Base-by-base conservation (phyloP, 2,797 vertebrate species). In the Bufotes viridis region DNA sequence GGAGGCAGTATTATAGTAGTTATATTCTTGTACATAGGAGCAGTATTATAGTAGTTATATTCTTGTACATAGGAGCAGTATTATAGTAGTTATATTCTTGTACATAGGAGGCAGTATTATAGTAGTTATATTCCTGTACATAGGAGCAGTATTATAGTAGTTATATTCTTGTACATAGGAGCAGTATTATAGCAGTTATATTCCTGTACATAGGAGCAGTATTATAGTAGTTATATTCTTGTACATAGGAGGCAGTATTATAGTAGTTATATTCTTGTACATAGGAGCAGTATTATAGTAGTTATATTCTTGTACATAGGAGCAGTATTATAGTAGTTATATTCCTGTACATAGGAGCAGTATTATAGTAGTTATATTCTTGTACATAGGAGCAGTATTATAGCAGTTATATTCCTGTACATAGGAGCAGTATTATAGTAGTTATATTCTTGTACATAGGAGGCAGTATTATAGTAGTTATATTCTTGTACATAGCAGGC, bases 281-380 rank as follows among this genome's bases (percentile, higher is more conserved):
- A 63, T 63, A 20, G 18, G 53, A 24, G 22, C 61, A 65, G 61
- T n/a, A 65, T 65, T 55, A 55, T 55, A 55, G 53, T 55, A 55
- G 34, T 42, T 42, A 42, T 42, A 42, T 42, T 42, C 34, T 42
- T 4, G 34, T 42, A 42, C 34, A 5, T 63, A 14, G 67, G 22
- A n/a, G 63, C 63, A 65, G 63, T 65, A 65, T 65, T 65, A 65
- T 63, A 65, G 63, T 12, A 65, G 22, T 65, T 65, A 63, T 65
- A 65, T 65, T 65, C n/a, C 11, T 65, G 20, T 65, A 65, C 11
- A 65, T 65, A 65, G 63, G 63, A 9, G 9, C 67, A 70, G 67
- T 70, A 70, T 70, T 70, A 29, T 70, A 70, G 67, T 17, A 70
- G 65, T 70, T 70, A 70, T 69, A 70, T 70, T 70, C 67, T 34